Base-by-base conservation (phyloP, 1,140 invertebrate genomes). In the Drosophila sp. region DNA sequence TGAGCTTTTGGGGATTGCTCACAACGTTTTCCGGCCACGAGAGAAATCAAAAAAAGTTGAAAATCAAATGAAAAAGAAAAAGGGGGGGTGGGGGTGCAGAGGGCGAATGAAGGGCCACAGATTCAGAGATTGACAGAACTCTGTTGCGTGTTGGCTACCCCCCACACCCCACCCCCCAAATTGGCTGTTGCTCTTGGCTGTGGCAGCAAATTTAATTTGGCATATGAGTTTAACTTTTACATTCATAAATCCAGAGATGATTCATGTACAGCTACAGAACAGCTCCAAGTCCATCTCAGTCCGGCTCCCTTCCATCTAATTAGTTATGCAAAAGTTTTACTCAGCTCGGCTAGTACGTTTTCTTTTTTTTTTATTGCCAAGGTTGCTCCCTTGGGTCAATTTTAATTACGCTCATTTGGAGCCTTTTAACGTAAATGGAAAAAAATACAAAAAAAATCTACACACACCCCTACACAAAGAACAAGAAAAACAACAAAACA, bases 361-460 rank as follows among this genome's bases (percentile, higher is more conserved):
- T 72, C 57, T 41, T 76, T 78, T 74, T 72, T 66, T 41, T 77
- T 82, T 74, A 60, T 58, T 70, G 56, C 41, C 68, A 35, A 67
- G 62, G 67, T 73, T 69, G 68, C 75, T 79, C 84, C 74, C 77
- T 77, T 84, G 84, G 84, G 84, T 89, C 84, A 89, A 89, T 89
- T 89, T 89, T 90, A 89, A 89, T 89, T 89, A 84, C 84, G 77
- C 66, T 89, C 84, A 89, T 89, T 89, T 72, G 63, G 74, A 70
- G 74, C 74, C 66, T 78, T 78, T 79, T 79, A 79, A 78, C 78
- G 71, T 57, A 78, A 82, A 79, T 78, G 70, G 67, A 77, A 72
- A 67, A 69, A 35, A 29, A 62, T 69, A 71, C 38, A 47, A 56
- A 61, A 78, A 78, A 67, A 38, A 69, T 68, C 63, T 63, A 44